These are phyloP conservation scores for Meiosimyza platycephala DNA, from an alignment of 2,888 invertebrate species.

Conservation along the genomic window DNA sequence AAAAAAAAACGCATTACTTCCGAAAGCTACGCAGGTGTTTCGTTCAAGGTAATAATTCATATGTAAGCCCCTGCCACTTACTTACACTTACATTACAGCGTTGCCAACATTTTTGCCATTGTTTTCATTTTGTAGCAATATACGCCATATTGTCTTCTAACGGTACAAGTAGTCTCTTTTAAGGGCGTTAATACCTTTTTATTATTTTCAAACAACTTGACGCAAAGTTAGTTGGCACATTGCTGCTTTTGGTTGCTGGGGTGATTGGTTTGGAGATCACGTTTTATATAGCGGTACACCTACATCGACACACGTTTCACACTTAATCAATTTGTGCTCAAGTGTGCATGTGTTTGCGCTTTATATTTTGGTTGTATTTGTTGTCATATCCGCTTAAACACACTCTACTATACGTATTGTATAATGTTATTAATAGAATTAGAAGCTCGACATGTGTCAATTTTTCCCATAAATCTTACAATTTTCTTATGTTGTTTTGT, in stretches of 20 bases:
- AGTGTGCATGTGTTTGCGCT: too few species aligned
- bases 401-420: too few species aligned
- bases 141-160: background rate
- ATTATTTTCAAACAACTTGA: background rate
- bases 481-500: background rate
- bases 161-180: background rate
- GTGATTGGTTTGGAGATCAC: too few species aligned
- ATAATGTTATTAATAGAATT: constrained; percentile 18
- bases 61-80: constrained; percentile 15
- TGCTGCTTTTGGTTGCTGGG: too few species aligned
- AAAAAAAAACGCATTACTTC: too few species aligned
- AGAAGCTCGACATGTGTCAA: constrained; percentile 5
- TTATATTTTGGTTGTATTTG: too few species aligned
- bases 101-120: background rate
- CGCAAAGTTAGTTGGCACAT: too few species aligned
- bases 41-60: constrained; percentile 6
- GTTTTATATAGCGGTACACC: too few species aligned
- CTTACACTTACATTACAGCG: background rate
- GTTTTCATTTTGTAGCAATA: background rate
- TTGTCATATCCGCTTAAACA: too few species aligned
- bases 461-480: constrained; percentile 18
- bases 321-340: too few species aligned
- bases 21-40: background rate
- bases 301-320: too few species aligned
- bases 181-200: constrained; percentile 7